Evolutionary conservation across 2,888 invertebrate genomes (phyloP), one percentile per base, ranked within the genome.

Genomic region (Phytoseiulus persimilis): DNA sequence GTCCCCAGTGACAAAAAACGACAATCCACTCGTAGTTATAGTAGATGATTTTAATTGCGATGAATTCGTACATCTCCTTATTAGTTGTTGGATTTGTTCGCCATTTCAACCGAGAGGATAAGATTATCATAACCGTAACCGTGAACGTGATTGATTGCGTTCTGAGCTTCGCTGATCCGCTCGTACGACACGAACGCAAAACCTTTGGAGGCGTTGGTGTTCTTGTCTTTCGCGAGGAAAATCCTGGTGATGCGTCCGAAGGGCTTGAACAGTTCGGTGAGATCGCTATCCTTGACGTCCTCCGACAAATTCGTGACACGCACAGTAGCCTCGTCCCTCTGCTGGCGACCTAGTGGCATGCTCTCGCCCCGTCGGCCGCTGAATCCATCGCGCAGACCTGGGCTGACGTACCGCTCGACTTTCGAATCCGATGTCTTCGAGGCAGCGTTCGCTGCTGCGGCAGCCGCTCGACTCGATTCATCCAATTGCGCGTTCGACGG

Each of bases 131-230:
- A 99, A 91, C 98, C 98, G 92, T 96, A 96, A 0, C 98, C 98
- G 92, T 98, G 96, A 28, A 99, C 94, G 90, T 95, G 94, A 90
- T 95, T 94, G 92, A 99, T 98, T 90, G 99, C 99, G 92, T 96
- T 95, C 5, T 96, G 96, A 84, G 98, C 98, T 93, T 98, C 97
- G 92, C 95, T 95, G 92, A 96, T 95, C 92, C 95, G 95, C 93
- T 96, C 96, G 94, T 97, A 99, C 92, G 98, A 99, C 90, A 99
- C 97, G 93, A 99, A 99, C 28, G 99, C 99, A 93, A 99, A 99
- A 90, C 99, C 99, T 92, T 94, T 94, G 46, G 94, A 94, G 90
- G 93, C 93, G 83, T 93, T 93, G 83, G 94, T 94, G 90, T 92
- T 92, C 92, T 94, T 94, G 92, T 99, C 99, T 93, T 98, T 98